Conservation (phyloP, 2,888 invertebrate genomes). For the Cremastobaeus sp. region DNA sequence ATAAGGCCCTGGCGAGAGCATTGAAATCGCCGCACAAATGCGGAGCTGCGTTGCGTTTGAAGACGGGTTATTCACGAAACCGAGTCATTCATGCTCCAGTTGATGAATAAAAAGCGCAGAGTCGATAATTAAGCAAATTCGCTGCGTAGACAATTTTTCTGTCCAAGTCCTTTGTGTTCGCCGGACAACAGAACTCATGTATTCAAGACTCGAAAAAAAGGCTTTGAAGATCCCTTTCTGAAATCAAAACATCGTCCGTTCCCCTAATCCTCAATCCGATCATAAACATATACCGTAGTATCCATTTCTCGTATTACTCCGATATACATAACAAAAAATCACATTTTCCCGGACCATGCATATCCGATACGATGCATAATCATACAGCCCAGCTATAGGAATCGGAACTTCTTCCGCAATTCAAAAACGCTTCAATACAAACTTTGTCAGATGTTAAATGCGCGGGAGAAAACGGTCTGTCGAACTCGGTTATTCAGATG, state of each 20-base stretch:
- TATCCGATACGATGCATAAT: slow-evolving; percentile 28
- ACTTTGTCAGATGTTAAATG: slow-evolving; percentile 41
- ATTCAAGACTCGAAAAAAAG: neutral
- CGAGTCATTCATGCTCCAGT: no score
- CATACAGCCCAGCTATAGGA: slow-evolving; percentile 7
- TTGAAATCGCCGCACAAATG: no score
- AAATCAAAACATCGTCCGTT: slow-evolving; percentile 23
- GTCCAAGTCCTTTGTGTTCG: no score
- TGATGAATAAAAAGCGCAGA: no score
- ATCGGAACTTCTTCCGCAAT: slow-evolving; percentile 23
- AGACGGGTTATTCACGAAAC: no score
- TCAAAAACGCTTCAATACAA: slow-evolving; percentile 26
- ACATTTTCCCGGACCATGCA: slow-evolving; percentile 25
- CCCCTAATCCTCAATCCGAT: slow-evolving; percentile 23
- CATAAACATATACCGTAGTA: slow-evolving; percentile 15
- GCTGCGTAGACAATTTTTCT: no score
- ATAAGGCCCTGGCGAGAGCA: no score
- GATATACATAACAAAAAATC: slow-evolving; percentile 25
- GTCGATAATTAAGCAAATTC: no score
- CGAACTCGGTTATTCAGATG: slow-evolving; percentile 34
- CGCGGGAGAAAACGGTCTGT: slow-evolving; percentile 25
- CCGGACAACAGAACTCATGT: neutral
- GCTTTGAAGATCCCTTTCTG: neutral
- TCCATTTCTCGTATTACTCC: slow-evolving; percentile 25
- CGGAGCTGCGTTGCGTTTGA: no score